A percentile compares a stretch with the other conserved stretches of the same genome.
These are phyloP conservation scores for Leucosticte australis DNA, from an alignment of 2,113 vertebrate genomes.

Conservation along the genomic window DNA sequence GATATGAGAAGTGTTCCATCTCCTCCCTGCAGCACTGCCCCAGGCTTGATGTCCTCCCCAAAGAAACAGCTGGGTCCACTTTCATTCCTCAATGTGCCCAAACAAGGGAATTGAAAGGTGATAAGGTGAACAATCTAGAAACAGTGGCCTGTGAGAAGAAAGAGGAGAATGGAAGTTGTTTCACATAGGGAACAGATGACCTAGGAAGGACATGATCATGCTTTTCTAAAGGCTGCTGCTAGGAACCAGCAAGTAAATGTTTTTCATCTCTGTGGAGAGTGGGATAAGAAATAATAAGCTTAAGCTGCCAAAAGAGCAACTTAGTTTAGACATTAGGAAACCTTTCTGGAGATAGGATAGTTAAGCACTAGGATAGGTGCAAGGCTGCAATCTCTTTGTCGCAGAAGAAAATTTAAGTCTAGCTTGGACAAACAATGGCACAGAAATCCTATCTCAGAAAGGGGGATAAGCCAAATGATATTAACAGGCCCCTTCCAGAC, in stretches of 20 bases:
- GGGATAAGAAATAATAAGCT: neutral
- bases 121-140: neutral
- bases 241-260: neutral
- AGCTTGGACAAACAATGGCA: neutral
- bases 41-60: neutral
- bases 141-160: neutral
- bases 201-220: neutral
- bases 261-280: neutral
- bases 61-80: neutral
- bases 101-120: neutral
- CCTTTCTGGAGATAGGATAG: neutral
- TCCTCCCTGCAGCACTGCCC: neutral
- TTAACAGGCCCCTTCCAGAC: neutral
- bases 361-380: neutral
- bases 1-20: neutral
- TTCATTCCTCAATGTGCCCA: rapidly evolving
- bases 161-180: neutral
- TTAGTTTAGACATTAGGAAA: neutral
- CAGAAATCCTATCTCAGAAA: neutral
- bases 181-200: neutral
- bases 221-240: neutral
- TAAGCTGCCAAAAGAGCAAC: neutral
- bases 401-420: neutral
- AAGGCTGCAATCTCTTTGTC: neutral
- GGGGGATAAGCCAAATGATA: neutral